Evolutionary conservation across 2,888 invertebrate genomes (phyloP).

Genomic region (Nemoura dubitans): DNA sequence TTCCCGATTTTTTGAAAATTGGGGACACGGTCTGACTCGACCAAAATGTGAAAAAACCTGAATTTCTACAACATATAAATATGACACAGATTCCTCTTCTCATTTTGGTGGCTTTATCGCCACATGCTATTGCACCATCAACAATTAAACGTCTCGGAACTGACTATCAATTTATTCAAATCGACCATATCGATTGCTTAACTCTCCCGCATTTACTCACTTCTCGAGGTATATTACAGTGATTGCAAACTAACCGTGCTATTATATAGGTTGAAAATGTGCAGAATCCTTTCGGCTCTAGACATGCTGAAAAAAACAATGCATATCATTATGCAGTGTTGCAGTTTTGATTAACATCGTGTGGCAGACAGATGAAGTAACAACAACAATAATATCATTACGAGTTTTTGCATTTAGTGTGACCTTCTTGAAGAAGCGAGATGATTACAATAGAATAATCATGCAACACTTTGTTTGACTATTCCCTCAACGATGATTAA

Average conservation of each 20-base stretch:
- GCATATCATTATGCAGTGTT: not conserved
- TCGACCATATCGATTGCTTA: not conserved
- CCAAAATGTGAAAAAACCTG: no score
- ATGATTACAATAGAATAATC: not conserved
- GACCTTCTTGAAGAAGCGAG: not conserved
- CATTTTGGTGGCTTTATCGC: no score
- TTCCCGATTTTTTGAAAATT: no score
- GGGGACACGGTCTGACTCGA: no score
- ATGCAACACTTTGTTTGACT: not conserved
- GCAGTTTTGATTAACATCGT: not conserved
- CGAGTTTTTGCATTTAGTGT: not conserved
- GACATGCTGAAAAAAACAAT: not conserved
- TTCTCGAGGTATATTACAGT: no score
- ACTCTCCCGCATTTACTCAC: not conserved
- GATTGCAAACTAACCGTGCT: no score
- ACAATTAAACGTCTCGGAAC: no score
- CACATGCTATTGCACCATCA: no score
- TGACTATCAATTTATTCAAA: not conserved
- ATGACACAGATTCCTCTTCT: no score
- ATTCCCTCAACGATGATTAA: not conserved
- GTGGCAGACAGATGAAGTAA: not conserved
- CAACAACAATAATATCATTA: not conserved
- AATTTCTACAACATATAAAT: no score
- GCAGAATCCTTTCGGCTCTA: no score
- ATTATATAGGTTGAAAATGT: no score